A percentile compares a stretch with the other conserved stretches of the same genome.
phyloP scores from a whole-genome alignment of 2,113 vertebrate genomes.

The Uropsilus gracilis region DNA sequence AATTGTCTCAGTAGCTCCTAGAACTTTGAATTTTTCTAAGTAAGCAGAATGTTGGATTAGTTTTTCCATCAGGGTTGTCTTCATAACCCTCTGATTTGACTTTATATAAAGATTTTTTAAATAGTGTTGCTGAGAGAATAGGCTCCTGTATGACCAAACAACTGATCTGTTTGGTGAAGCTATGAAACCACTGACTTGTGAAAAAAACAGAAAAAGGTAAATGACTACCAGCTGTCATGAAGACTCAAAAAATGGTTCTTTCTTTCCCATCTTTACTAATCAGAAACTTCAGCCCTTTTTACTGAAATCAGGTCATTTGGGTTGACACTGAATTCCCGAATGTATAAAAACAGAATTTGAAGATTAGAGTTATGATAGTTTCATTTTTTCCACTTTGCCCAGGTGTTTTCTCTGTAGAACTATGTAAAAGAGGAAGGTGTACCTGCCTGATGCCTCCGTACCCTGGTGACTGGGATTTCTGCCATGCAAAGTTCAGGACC shows the following conservation, averaged over 20 bases:
- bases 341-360: neutral
- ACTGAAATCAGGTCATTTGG: neutral
- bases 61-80: neutral
- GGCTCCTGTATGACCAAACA: neutral
- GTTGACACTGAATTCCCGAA: neutral
- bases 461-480: neutral
- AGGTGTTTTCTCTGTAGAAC: neutral
- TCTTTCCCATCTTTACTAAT: neutral
- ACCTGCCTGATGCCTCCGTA: neutral
- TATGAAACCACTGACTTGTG: neutral
- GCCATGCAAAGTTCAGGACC: neutral
- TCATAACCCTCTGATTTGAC: neutral
- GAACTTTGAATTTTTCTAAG: slow-evolving; percentile 22
- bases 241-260: neutral
- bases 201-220: neutral
- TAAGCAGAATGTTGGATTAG: neutral
- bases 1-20: neutral
- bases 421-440: neutral
- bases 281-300: neutral
- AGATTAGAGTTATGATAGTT: neutral
- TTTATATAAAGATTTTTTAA: slow-evolving; percentile 25
- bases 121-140: neutral
- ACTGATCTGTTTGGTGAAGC: neutral
- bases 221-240: neutral
- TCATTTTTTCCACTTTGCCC: neutral